Evolutionary conservation across 2,797 vertebrate genomes (phyloP), one percentile per base, ranked within the genome.

Genomic region (Eospalax fontanierii): DNA sequence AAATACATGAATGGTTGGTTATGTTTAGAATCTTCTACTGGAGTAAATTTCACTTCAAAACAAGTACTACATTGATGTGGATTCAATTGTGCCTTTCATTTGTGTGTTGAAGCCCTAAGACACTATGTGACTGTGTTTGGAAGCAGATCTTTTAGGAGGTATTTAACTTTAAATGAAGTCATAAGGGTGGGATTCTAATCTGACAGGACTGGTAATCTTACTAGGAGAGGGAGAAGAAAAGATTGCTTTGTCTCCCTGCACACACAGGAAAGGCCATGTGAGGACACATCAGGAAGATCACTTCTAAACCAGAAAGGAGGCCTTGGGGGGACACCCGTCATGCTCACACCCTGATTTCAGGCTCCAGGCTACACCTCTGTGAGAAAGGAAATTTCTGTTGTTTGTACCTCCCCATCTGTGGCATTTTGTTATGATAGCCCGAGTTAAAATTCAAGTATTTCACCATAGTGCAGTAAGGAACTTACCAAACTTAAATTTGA

Each of bases 41-140:
- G 93, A 89, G 50, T 88, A 85, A 74, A 84, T 81, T 76, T 87
- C 2, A 83, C 22, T 84, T 78, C 63, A 26, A 93, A 86, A 38
- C 74, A 92, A 95, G 14, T 43, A 89, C 35, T 82, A 81, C 9
- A 63, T 35, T 12, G 16, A 73, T 85, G 14, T 33, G 43, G 35
- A 35, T 79, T 61, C 21, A 66, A 76, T 28, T 91, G 10, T 15
- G 2, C 16, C 70, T 22, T 1, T 54, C 21, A 74, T 1, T 30
- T 50, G 10, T 35, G 10, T 73, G 30, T 35, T 74, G 40, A 85
- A 87, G 19, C 15, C 12, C 28, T 50, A 33, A 61, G 7, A 57
- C 35, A 19, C 5, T 24, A 0, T 66, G 24, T 73, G 43, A 89
- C 76, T 91, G 0, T 95, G 40, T 74, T 61, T 94, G 33, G 14